A percentile compares a stretch with the other conserved stretches of the same genome.
These are phyloP conservation scores for Hemicordylus capensis DNA, from an alignment of 2,113 vertebrate species.

Conservation along the genomic window DNA sequence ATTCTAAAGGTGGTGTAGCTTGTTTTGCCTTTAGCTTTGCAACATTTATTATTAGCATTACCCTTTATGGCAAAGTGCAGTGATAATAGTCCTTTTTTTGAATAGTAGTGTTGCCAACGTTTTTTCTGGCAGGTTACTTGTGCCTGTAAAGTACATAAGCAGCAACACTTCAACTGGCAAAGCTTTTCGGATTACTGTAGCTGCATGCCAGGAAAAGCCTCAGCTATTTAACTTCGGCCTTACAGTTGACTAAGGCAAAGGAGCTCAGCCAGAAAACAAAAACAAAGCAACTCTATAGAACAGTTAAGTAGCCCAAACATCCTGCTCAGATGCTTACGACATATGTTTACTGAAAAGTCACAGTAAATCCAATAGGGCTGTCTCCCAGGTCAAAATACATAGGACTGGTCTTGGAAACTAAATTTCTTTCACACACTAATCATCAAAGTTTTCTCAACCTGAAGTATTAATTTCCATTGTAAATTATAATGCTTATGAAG, in stretches of 20 bases:
- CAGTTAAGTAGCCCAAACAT: too few species aligned
- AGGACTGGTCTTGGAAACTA: constrained; percentile 40
- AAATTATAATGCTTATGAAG: constrained; percentile 21
- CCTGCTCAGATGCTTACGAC: background rate
- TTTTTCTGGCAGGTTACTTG: background rate
- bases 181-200: background rate
- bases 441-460: constrained; percentile 38
- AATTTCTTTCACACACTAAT: constrained; percentile 55
- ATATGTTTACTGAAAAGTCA: background rate
- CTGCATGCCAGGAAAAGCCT: background rate
- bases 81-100: constrained; percentile 49
- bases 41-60: constrained; percentile 39
- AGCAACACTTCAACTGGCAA: background rate
- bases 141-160: background rate
- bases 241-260: background rate
- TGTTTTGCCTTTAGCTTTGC: constrained; percentile 11
- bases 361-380: background rate
- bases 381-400: background rate
- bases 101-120: background rate
- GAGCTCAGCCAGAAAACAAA: background rate
- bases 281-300: too few species aligned
- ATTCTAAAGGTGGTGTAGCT: too few species aligned
- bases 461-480: constrained; percentile 39
- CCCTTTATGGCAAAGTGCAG: constrained; percentile 52
- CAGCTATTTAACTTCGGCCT: background rate